Conservation (phyloP, 2,797 vertebrate genomes). For the Harpagifer antarcticus region DNA sequence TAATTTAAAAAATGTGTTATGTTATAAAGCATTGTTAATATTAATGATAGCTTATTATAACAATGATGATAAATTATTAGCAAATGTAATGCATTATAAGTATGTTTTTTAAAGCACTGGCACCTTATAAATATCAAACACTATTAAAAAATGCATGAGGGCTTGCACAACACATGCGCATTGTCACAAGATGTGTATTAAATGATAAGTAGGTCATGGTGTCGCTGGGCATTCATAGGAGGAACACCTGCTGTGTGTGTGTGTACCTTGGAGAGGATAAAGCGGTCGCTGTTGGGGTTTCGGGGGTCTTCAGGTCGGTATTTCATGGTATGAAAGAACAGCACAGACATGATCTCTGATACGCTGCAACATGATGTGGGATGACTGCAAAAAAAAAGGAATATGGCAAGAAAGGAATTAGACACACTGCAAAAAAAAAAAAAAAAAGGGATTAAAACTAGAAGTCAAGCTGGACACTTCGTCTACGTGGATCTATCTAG, state of each 20-base stretch:
- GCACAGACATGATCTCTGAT: slow-evolving; percentile 95
- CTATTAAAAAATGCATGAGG: not conserved
- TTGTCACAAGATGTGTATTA: not conserved
- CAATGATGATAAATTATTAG: no score
- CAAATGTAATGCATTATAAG: no score
- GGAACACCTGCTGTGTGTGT: not conserved
- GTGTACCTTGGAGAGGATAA: slow-evolving; percentile 93
- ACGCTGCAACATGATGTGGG: slow-evolving; percentile 96
- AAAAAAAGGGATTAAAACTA: not conserved
- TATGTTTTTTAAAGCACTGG: no score
- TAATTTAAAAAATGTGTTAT: no score
- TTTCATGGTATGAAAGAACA: slow-evolving; percentile 95
- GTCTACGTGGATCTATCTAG: slow-evolving; percentile 9
- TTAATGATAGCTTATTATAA: no score
- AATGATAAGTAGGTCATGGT: not conserved
- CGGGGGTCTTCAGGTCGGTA: slow-evolving; percentile 92
- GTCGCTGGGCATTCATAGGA: not conserved
- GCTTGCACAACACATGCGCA: not conserved
- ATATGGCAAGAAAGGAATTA: not conserved
- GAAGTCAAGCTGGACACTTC: not conserved
- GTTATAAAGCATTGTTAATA: no score
- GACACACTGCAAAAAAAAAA: slow-evolving; percentile 59
- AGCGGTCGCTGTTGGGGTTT: slow-evolving; percentile 93
- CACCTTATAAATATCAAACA: not conserved
- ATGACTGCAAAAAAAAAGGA: slow-evolving; percentile 87